phyloP scores from a whole-genome alignment of 1,140 invertebrate species.

The Monochamus saltuarius region DNA sequence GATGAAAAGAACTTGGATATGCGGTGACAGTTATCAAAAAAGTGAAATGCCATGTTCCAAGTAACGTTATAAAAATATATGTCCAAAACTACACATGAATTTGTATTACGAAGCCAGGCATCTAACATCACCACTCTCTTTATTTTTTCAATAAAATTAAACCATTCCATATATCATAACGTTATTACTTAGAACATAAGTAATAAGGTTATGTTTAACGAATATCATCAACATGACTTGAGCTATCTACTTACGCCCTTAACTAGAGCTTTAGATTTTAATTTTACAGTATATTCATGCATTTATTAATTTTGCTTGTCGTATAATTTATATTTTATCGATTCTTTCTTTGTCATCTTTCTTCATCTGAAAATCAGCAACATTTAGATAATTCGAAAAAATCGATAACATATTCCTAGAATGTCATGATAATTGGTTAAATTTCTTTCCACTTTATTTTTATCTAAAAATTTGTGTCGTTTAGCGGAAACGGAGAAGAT shows the following conservation, averaged over 20 bases:
- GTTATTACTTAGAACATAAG: not conserved
- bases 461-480: not conserved
- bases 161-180: too few relatives aligned
- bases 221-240: conserved; percentile 30
- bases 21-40: too few relatives aligned
- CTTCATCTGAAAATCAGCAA: not conserved
- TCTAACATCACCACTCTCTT: too few relatives aligned
- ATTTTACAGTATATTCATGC: not conserved
- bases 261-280: not conserved
- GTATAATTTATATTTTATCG: conserved; percentile 24
- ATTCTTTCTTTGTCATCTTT: too few relatives aligned
- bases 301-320: conserved; percentile 2
- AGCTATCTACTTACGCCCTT: conserved; percentile 31
- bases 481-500: conserved; percentile 70
- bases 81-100: too few relatives aligned
- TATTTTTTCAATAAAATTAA: too few relatives aligned
- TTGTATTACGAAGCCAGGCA: too few relatives aligned
- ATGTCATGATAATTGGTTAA: not conserved
- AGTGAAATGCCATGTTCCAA: too few relatives aligned
- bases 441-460: too few relatives aligned
- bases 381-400: not conserved
- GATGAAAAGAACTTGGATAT: too few relatives aligned
- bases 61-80: too few relatives aligned
- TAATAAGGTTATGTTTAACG: not conserved
- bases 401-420: not conserved